Base-by-base conservation (phyloP, 2,797 vertebrate species). In the Spinus olivaceus region DNA sequence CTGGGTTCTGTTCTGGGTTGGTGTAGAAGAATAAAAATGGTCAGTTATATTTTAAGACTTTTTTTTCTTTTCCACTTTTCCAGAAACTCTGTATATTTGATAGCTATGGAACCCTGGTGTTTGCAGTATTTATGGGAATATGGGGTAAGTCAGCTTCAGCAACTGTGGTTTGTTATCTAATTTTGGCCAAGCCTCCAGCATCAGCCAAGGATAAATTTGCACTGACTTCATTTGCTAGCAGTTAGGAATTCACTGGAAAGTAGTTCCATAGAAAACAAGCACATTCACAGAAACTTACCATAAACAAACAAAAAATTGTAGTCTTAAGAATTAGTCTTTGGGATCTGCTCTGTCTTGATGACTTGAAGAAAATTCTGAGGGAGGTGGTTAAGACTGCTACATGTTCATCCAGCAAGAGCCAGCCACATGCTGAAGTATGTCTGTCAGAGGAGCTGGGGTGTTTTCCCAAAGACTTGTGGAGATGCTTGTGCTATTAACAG, bases 51-150 rank as follows among this genome's bases (percentile, higher is more conserved):
- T 60, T 90, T 83, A 81, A 96, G n/a, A 9, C 33, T 32, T 86
- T 78, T 84, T 84, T 86, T 87, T 56, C 37, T 84, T 81, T 61
- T 33, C n/a, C 25, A 8, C 97, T 53, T 97, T 98, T 98, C 50
- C 97, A 99, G 99, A 99, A 98, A 97, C 98, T 99, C 65, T 99
- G 98, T 93, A 98, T 99, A 97, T 99, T 99, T 98, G 99, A 99
- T 97, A 99, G 99, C 97, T 99, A 98, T 98, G 99, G 99, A 92
- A 99, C 99, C 2, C 96, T 99, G 92, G 97, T 99, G 71, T 99
- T 99, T 98, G 99, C 99, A 32, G 98, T 99, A 79, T 99, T 99
- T 96, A 99, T 99, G 99, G 98, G 98, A 83, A 96, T 99, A 92
- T 99, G 99, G 99, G 99, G 99, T 99, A 97, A 98, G 99, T 96